These are phyloP conservation scores for Caretta caretta DNA, from an alignment of 2,113 vertebrate species.

Conservation along the genomic window DNA sequence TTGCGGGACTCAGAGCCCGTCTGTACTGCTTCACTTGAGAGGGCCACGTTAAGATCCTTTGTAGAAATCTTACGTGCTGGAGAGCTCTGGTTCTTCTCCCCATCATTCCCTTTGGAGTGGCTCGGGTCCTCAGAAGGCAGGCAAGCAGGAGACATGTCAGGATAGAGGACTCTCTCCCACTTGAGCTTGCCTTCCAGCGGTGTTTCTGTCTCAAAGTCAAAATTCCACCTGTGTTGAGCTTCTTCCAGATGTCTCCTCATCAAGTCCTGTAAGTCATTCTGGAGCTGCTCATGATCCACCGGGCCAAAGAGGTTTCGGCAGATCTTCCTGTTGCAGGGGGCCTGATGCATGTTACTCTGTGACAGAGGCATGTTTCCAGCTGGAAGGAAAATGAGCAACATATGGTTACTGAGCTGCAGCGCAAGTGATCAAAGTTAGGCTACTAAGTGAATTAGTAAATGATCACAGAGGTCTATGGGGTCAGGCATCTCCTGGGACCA, in stretches of 20 bases:
- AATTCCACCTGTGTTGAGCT: slow-evolving; percentile 88
- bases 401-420: fast-evolving
- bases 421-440: fast-evolving
- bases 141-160: slow-evolving; percentile 78
- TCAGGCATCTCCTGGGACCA: neutral
- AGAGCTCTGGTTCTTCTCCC: slow-evolving; percentile 73
- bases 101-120: neutral
- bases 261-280: slow-evolving; percentile 72
- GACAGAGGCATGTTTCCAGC: slow-evolving; percentile 77
- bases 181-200: slow-evolving; percentile 85
- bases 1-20: slow-evolving; percentile 22
- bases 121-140: slow-evolving; percentile 30
- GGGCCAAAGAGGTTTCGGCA: slow-evolving; percentile 91
- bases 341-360: slow-evolving; percentile 37
- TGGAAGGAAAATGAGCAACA: slow-evolving; percentile 37
- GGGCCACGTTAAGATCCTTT: slow-evolving; percentile 62
- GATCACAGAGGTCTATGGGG: neutral
- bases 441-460: neutral
- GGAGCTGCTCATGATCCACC: slow-evolving; percentile 86
- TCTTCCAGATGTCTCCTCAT: slow-evolving; percentile 83
- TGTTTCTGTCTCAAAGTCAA: slow-evolving; percentile 86
- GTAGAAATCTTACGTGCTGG: slow-evolving; percentile 22
- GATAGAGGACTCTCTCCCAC: slow-evolving; percentile 85
- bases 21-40: slow-evolving; percentile 27
- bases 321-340: slow-evolving; percentile 68